Evolutionary conservation across 2,113 vertebrate genomes (phyloP).

Genomic region (Sinosuthora webbiana): DNA sequence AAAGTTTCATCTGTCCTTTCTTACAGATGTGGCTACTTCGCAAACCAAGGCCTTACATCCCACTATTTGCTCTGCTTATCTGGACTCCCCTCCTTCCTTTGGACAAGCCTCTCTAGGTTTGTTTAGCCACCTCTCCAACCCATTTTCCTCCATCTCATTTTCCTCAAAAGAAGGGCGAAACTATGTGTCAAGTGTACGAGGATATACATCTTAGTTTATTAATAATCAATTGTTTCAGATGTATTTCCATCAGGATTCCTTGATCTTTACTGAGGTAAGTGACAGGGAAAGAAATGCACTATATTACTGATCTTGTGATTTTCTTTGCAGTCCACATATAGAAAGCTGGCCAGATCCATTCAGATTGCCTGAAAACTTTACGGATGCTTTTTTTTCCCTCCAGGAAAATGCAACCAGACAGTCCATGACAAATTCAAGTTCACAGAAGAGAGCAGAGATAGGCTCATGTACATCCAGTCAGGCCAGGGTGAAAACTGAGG

Average conservation of each 20-base stretch:
- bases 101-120: background rate
- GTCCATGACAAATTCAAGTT: background rate
- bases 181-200: accelerated
- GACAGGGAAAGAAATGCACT: background rate
- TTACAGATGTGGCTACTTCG: background rate
- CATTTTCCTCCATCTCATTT: background rate
- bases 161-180: background rate
- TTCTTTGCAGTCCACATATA: background rate
- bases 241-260: background rate
- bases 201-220: background rate
- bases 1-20: background rate
- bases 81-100: background rate
- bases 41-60: background rate
- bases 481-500: background rate
- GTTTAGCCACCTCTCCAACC: background rate
- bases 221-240: background rate
- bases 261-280: background rate
- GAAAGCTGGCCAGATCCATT: background rate
- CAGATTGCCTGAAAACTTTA: background rate
- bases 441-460: background rate
- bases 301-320: background rate
- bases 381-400: background rate
- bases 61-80: background rate
- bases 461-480: background rate
- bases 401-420: background rate